Percentiles rank a stretch among this genome's conserved stretches.
Evolutionary conservation across 2,113 vertebrate species (phyloP).

Genomic region (Narcine bancroftii): DNA sequence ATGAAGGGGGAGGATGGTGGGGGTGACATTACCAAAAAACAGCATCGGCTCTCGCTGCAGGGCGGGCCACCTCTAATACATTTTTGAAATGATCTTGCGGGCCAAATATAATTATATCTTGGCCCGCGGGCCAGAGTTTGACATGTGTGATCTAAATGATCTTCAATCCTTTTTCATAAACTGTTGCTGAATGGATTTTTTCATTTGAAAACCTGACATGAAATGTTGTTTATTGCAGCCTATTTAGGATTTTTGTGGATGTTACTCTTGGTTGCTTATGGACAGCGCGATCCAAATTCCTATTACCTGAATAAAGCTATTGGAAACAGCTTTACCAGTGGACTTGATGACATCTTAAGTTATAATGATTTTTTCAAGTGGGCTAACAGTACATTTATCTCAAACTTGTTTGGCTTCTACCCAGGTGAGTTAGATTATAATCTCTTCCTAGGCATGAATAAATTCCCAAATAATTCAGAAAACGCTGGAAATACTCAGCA

Average conservation of each 20-base stretch:
- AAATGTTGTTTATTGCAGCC: constrained; percentile 54
- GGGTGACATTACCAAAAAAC: too few species aligned
- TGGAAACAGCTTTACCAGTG: constrained; percentile 70
- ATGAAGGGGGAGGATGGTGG: too few species aligned
- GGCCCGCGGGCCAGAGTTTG: too few species aligned
- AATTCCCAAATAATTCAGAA: too few species aligned
- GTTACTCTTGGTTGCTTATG: constrained; percentile 81
- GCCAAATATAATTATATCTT: too few species aligned
- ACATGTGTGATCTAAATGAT: neutral
- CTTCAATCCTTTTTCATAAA: neutral
- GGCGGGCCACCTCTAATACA: too few species aligned
- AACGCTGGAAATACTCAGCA: too few species aligned
- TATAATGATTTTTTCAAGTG: constrained; percentile 74
- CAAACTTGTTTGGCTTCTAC: constrained; percentile 69
- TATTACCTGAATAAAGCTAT: constrained; percentile 82
- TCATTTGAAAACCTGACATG: neutral
- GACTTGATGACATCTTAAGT: constrained; percentile 60
- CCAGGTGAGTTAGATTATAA: constrained; percentile 58
- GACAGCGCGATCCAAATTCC: constrained; percentile 80
- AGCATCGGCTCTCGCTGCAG: too few species aligned
- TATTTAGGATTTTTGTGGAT: constrained; percentile 87
- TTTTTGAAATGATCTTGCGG: too few species aligned
- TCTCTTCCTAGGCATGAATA: neutral
- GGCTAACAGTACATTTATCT: constrained; percentile 75
- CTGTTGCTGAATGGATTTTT: neutral